phyloP scores from a whole-genome alignment of 2,113 vertebrate genomes.

The Hoplias malabaricus region DNA sequence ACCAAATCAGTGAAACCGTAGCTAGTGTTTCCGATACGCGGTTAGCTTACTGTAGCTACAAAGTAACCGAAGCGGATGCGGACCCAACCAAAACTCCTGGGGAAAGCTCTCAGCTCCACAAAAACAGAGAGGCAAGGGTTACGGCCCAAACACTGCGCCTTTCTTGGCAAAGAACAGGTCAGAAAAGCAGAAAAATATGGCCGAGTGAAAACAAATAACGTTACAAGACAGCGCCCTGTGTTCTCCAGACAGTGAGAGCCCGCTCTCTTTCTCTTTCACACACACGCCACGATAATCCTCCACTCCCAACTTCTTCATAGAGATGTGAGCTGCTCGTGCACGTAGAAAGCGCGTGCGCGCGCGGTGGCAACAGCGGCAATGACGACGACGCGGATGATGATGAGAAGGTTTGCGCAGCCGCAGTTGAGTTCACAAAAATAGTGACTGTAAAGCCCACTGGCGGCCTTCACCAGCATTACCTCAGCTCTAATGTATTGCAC shows the following conservation, averaged over 20 bases:
- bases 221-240: neutral
- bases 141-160: conserved; percentile 23
- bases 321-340: conserved; percentile 8
- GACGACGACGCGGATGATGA: neutral
- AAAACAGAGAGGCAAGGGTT: neutral
- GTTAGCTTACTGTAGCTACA: neutral
- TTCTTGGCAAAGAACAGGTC: neutral
- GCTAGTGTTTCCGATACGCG: neutral
- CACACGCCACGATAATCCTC: neutral
- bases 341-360: conserved; percentile 9
- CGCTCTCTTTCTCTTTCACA: neutral
- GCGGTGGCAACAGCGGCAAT: neutral
- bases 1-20: neutral
- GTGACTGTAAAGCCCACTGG: neutral
- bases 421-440: neutral
- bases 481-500: neutral
- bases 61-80: conserved; percentile 32
- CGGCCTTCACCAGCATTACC: neutral
- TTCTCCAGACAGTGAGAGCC: neutral
- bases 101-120: conserved; percentile 12
- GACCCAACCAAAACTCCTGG: conserved; percentile 33
- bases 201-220: neutral
- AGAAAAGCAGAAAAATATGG: neutral
- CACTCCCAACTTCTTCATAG: conserved; percentile 23
- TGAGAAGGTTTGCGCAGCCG: conserved; percentile 26